phyloP scores from a whole-genome alignment of 2,888 invertebrate genomes.

The Lissocephala sabroskyi region DNA sequence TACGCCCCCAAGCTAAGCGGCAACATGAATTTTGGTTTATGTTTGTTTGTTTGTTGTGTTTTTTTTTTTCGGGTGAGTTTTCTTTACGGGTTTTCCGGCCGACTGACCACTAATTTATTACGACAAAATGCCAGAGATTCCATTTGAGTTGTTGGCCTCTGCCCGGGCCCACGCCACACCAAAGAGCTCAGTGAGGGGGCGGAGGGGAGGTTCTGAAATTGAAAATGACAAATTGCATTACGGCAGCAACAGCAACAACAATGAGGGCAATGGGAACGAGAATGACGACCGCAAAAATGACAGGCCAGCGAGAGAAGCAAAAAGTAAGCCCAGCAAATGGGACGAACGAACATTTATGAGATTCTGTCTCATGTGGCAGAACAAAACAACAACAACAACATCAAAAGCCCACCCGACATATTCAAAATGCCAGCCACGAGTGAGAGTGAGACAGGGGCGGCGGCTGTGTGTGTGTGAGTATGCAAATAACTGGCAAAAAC shows the following conservation, averaged over 20 bases:
- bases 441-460: too few relatives aligned
- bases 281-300: slow-evolving; percentile 45
- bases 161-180: background rate
- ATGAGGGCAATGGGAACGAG: background rate
- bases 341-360: slow-evolving; percentile 29
- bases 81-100: background rate
- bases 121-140: slow-evolving; percentile 47
- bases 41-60: background rate
- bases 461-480: slow-evolving; percentile 1
- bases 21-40: background rate
- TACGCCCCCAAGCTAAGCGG: too few relatives aligned
- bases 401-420: slow-evolving; percentile 7
- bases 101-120: slow-evolving; percentile 42
- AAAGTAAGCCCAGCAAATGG: slow-evolving; percentile 34
- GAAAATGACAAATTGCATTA: slow-evolving; percentile 64
- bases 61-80: background rate
- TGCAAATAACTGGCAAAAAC: background rate
- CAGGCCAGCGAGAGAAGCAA: slow-evolving; percentile 13
- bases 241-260: slow-evolving; percentile 9
- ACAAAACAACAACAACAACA: slow-evolving; percentile 15
- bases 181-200: background rate
- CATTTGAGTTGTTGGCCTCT: slow-evolving; percentile 20
- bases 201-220: slow-evolving; percentile 27
- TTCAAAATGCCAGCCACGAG: background rate
- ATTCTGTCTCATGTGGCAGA: slow-evolving; percentile 24